phyloP scores from a whole-genome alignment of 37 sponge, comb jelly and placozoan genomes.

The Corticium candelabrum region DNA sequence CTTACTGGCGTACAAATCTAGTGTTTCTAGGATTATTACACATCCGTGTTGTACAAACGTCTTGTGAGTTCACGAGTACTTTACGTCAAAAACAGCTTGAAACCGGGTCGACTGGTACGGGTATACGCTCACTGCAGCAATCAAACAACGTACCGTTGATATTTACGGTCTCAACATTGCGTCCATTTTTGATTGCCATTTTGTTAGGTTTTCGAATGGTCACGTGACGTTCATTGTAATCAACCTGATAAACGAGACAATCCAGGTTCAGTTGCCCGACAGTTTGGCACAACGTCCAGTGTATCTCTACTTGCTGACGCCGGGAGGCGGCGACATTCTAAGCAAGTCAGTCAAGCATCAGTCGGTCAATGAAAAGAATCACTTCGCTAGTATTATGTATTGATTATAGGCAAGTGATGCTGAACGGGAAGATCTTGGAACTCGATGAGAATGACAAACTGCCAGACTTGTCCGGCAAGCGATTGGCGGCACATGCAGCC shows the following conservation, averaged over 20 bases:
- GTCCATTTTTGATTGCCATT: background rate
- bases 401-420: background rate
- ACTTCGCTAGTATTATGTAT: no score
- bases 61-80: slow-evolving; percentile 35
- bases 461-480: background rate
- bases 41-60: slow-evolving; percentile 33
- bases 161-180: no score
- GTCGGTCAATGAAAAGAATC: background rate
- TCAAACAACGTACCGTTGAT: background rate
- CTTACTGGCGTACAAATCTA: background rate
- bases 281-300: background rate
- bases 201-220: background rate
- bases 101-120: slow-evolving; percentile 16
- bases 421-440: background rate
- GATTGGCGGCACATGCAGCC: background rate
- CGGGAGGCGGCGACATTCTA: background rate
- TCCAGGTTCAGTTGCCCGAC: background rate
- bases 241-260: background rate
- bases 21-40: slow-evolving; percentile 29
- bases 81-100: background rate
- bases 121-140: slow-evolving; percentile 37
- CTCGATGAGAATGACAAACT: background rate
- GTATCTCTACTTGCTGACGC: background rate
- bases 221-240: background rate
- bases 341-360: background rate